Evolutionary conservation across 2,888 invertebrate genomes (phyloP).

Genomic region (Barypeithes pellucidus): DNA sequence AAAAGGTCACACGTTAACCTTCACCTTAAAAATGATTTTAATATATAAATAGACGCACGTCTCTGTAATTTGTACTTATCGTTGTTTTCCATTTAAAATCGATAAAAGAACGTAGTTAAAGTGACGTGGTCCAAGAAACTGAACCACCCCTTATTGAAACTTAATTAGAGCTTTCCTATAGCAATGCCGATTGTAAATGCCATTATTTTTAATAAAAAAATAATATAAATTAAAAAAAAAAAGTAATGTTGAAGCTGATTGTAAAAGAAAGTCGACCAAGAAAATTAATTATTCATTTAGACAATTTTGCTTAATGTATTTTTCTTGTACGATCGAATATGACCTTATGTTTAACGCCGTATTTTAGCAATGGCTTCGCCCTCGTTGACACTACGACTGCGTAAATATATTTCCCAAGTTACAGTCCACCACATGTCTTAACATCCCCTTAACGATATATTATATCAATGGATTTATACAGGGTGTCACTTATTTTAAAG

Average conservation of each 20-base stretch:
- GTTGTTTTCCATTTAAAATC: not conserved
- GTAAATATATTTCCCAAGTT: no score
- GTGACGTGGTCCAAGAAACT: constrained; percentile 2
- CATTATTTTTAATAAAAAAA: constrained; percentile 7
- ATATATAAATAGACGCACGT: not conserved
- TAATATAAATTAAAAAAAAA: not conserved
- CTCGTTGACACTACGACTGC: no score
- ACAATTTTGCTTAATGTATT: not conserved
- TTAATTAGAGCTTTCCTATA: constrained; percentile 2
- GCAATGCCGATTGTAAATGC: not conserved
- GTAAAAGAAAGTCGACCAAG: not conserved
- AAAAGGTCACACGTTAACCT: not conserved
- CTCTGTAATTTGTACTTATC: not conserved
- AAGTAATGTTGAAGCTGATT: not conserved
- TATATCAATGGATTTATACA: no score
- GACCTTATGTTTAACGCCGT: not conserved
- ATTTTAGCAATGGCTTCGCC: no score
- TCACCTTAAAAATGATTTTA: not conserved
- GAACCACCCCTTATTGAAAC: not conserved
- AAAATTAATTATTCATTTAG: not conserved
- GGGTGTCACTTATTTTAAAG: no score
- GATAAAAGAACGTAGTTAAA: not conserved
- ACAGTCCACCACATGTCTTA: no score
- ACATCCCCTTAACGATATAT: no score
- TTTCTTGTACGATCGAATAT: not conserved